These are phyloP conservation scores for Craniophora ligustri DNA, from an alignment of 2,888 invertebrate genomes.

Conservation along the genomic window DNA sequence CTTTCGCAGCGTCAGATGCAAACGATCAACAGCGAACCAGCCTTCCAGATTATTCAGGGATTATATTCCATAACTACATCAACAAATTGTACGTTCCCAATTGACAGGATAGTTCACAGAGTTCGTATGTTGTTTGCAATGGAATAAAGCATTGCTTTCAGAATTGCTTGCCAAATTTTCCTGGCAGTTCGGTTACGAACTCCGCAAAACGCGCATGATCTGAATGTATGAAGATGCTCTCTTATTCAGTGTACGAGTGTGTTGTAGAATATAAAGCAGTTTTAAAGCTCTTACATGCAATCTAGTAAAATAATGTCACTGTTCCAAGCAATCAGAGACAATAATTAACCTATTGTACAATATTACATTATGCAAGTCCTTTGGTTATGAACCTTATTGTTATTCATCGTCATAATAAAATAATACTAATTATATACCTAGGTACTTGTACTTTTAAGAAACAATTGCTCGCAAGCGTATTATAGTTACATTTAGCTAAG, in stretches of 20 bases:
- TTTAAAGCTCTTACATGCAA: conserved; percentile 12
- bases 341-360: no score
- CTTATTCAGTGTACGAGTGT: background rate
- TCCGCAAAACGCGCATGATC: conserved; percentile 18
- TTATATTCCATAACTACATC: conserved; percentile 2
- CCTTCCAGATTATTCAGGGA: background rate
- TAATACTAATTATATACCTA: no score
- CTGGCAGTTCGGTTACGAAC: conserved; percentile 23
- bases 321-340: background rate
- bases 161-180: conserved; percentile 41
- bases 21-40: background rate
- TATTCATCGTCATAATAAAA: no score
- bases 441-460: no score
- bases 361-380: no score
- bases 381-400: no score
- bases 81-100: conserved; percentile 2
- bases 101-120: conserved; percentile 26
- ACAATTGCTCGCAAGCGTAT: no score
- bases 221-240: conserved; percentile 20
- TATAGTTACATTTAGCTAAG: no score
- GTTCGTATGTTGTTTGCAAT: conserved; percentile 25
- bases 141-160: conserved; percentile 20
- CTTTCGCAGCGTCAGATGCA: background rate
- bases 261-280: conserved; percentile 10
- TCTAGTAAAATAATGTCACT: background rate